Evolutionary conservation across 2,888 invertebrate species (phyloP), one percentile per base, ranked within the genome.

Genomic region (Apodemia zela): DNA sequence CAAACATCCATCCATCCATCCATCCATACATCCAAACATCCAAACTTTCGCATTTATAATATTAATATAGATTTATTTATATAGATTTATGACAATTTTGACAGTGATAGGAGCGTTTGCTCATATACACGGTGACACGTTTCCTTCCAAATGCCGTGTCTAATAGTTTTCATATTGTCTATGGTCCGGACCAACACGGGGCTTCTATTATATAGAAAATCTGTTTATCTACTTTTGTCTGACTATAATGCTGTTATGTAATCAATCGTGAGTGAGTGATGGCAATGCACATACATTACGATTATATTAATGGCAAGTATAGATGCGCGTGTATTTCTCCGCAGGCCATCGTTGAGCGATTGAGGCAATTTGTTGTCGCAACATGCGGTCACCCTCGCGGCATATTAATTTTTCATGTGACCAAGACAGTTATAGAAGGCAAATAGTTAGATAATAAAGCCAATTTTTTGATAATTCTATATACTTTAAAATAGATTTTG

Each of bases 391-490:
- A 79, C 82, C 87, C 86, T 79, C 76, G 66, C 63, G 61, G 71
- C 71, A 78, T 73, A 80, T 90, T 73, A 85, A 89, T 90, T 85
- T 89, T 90, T 90, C 84, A 91, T 88, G 85, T 79, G 88, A 85
- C 86, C 87, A 87, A 85, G 87, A 84, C 82, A 77, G 81, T 85
- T 85, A 83, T 78, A 75, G 72, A 42, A 73, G 80, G 84, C 84
- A 75, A 84, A 86, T 83, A 82, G 82, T 86, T 87, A 81, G 77
- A 77, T 90, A 90, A 90, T 91, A 86, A 82, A 86, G 87, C 85
- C 89, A 89, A 90, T 90, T 91, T 89, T 89, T 89, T 85, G 80
- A 80, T 88, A 89, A 88, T 89, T 77, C 82, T 72, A 80, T 74
- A 73, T 69, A 73, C 74, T 71, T 54, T 54, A 54, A 75, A 72